Base-by-base conservation (phyloP, 2,113 vertebrate species). In the Poeciliopsis retropinna region DNA sequence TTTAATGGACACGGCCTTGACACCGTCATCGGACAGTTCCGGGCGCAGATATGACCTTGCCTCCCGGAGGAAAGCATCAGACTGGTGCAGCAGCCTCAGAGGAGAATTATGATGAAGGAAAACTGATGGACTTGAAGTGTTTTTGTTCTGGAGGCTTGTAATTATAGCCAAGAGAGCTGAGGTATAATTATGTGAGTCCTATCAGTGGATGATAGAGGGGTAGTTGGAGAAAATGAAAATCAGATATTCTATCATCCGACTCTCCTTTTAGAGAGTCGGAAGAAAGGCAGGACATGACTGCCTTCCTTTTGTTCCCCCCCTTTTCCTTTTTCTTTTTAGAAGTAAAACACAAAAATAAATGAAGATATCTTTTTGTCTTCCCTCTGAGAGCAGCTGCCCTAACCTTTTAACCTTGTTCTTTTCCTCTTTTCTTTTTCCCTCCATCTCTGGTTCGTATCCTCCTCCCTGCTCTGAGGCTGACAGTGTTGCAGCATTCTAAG, bases 171-270 rank as follows among this genome's bases (percentile, higher is more conserved):
- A 13, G 64, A 83, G 69, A 80, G 80, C 57, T 60, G 2, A 75
- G 32, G 74, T 82, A 83, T 87, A 84, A 92, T 87, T 82, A 81
- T 47, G 64, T 44, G 78, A 76, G 68, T 67, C 73, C 77, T 29
- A 54, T 82, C 66, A 63, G 54, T 19, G 71, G 82, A 28, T 75
- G 81, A 87, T 85, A 44, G 72, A 83, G 32, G 73, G 67, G 67
- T 44, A 70, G 60, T 82, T 69, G 81, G 72, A 80, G 82, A 85
- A 87, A 87, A 91, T 87, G 72, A 88, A 85, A 78, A 81, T 88
- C 70, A 25, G 76, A 79, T 72, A 73, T 83, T 74, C 72, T 74
- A 72, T 87, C 78, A 70, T 77, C 70, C 67, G 57, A 67, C 73
- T 82, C 69, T 85, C 64, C n/a, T n/a, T n/a, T n/a, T 61, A 79